phyloP scores from a whole-genome alignment of 2,113 vertebrate species.

The Elachura formosa region DNA sequence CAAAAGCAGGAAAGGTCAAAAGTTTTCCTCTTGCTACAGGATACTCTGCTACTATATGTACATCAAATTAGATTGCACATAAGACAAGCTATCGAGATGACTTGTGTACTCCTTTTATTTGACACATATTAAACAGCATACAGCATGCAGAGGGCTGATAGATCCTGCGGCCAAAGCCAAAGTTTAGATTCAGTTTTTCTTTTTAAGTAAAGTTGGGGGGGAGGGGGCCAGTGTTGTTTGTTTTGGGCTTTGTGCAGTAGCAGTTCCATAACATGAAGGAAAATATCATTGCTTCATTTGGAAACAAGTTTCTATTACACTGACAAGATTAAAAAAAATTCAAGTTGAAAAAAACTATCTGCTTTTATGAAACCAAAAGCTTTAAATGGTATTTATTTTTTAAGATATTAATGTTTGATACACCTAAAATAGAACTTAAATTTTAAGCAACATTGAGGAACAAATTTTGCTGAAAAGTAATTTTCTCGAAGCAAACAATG shows the following conservation, averaged over 20 bases:
- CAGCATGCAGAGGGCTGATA: not conserved
- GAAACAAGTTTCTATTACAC: not conserved
- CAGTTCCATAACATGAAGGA: not conserved
- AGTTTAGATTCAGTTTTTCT: not conserved
- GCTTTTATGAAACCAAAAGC: not conserved
- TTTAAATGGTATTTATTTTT: not conserved
- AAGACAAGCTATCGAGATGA: not conserved
- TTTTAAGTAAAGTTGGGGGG: not conserved
- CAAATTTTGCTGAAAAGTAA: not conserved
- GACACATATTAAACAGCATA: not conserved
- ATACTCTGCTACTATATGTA: not conserved
- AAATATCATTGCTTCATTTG: not conserved
- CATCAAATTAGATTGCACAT: constrained; percentile 8
- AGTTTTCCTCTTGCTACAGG: constrained; percentile 58
- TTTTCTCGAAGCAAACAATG: not conserved
- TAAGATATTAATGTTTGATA: not conserved
- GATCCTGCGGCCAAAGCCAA: not conserved
- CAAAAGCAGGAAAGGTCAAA: constrained; percentile 53
- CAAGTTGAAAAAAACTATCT: not conserved
- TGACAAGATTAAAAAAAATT: not conserved
- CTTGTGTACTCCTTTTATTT: not conserved
- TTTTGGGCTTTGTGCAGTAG: not conserved
- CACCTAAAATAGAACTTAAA: not conserved
- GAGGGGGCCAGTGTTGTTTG: not conserved
- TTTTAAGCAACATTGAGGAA: not conserved